phyloP scores from a whole-genome alignment of 2,797 vertebrate species.

The Pseudomugil tenellus region DNA sequence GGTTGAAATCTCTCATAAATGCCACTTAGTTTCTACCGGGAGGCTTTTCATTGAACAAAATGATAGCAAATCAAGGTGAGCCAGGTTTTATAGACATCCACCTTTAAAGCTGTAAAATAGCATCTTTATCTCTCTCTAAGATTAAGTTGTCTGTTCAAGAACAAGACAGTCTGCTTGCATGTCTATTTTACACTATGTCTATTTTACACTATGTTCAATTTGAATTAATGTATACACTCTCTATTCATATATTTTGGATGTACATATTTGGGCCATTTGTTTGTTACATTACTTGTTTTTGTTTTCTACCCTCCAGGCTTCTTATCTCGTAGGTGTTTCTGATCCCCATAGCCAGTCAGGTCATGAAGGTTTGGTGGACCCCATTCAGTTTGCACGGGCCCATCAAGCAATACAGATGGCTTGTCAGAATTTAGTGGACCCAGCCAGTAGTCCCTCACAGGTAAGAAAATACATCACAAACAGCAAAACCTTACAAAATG shows the following conservation, averaged over 20 bases:
- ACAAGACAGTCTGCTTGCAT: constrained; percentile 26
- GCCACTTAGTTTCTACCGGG: background rate
- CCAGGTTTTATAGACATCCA: constrained; percentile 26
- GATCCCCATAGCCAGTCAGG: constrained; percentile 98
- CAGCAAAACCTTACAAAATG: constrained; percentile 1
- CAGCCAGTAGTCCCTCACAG: constrained; percentile 96
- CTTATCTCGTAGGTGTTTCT: constrained; percentile 96
- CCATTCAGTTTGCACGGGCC: constrained; percentile 96
- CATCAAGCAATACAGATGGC: constrained; percentile 99
- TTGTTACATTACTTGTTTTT: constrained; percentile 4
- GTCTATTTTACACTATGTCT: constrained; percentile 3
- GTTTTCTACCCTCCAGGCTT: constrained; percentile 82
- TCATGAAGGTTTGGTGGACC: constrained; percentile 97
- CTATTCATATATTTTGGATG: constrained; percentile 13
- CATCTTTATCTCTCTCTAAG: constrained; percentile 11
- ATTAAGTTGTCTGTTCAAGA: constrained; percentile 28
- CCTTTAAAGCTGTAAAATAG: constrained; percentile 25
- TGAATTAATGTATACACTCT: background rate
- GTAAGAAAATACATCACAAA: constrained; percentile 72
- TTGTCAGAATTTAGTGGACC: constrained; percentile 97
- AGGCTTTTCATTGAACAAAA: background rate
- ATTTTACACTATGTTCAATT: constrained; percentile 10
- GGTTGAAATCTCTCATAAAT: constrained; percentile 7
- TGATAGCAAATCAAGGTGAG: background rate
- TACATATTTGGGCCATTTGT: background rate